Conservation (phyloP, 2,888 invertebrate genomes). For the Amiota minor region DNA sequence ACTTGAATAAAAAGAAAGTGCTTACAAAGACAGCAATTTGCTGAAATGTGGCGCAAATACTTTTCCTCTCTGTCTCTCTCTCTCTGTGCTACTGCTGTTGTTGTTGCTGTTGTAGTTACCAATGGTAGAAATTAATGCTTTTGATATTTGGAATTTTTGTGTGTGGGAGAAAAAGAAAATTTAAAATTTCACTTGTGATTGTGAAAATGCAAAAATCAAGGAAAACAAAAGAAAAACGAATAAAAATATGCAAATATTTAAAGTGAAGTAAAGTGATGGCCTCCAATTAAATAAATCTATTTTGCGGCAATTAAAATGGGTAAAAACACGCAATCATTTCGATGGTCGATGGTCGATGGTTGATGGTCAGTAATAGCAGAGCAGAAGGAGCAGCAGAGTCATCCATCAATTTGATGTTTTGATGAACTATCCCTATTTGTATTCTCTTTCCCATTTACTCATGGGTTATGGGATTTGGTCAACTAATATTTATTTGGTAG, state of each 20-base stretch:
- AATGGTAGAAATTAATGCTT: too few species aligned
- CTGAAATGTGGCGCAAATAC: too few species aligned
- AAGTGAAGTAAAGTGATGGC: constrained; percentile 19
- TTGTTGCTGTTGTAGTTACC: background rate
- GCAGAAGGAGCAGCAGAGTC: background rate
- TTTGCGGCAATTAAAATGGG: constrained; percentile 26
- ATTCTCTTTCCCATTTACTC: background rate
- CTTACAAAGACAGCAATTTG: too few species aligned
- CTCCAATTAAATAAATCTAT: constrained; percentile 28
- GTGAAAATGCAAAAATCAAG: too few species aligned
- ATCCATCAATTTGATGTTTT: constrained; percentile 26
- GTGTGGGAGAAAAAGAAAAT: too few species aligned
- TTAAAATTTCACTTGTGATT: too few species aligned
- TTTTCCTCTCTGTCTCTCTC: too few species aligned
- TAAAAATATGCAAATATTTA: constrained; percentile 18
- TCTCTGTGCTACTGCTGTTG: background rate
- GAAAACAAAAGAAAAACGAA: background rate
- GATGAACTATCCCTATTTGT: constrained; percentile 12
- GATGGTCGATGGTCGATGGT: background rate
- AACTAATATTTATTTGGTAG: too few species aligned
- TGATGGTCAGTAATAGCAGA: background rate
- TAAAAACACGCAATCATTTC: constrained; percentile 22
- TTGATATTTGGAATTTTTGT: too few species aligned
- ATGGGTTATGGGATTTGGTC: background rate
- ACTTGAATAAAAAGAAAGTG: too few species aligned